These are phyloP conservation scores for Tetragnatha versicolor DNA, from an alignment of 1,140 invertebrate species.

Conservation along the genomic window DNA sequence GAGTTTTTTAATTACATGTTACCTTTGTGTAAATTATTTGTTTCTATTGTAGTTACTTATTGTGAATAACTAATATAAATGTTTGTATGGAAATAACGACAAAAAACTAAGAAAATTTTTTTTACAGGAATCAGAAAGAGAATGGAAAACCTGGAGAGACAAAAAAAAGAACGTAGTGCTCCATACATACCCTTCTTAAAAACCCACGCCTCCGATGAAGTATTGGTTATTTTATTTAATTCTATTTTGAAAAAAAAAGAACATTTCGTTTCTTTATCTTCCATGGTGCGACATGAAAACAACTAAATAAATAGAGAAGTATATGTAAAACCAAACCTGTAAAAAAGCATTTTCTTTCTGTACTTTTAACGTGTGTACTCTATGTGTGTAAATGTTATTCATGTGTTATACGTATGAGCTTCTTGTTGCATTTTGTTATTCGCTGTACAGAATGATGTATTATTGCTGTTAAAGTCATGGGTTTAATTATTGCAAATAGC, in stretches of 20 bases:
- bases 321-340: conserved; percentile 15
- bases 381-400: conserved; percentile 21
- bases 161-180: background rate
- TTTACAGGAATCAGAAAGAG: background rate
- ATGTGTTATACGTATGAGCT: conserved; percentile 30
- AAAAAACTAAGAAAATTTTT: too few species aligned
- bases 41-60: too few species aligned
- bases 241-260: background rate
- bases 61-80: too few species aligned
- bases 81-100: too few species aligned
- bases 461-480: conserved; percentile 21
- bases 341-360: conserved; percentile 37
- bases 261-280: background rate
- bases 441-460: conserved; percentile 33
- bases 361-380: conserved; percentile 42
- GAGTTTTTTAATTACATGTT: too few species aligned
- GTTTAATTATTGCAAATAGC: background rate
- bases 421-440: conserved; percentile 27
- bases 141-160: background rate
- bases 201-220: conserved; percentile 4
- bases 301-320: conserved; percentile 28
- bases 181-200: background rate
- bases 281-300: conserved; percentile 17
- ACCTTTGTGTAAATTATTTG: too few species aligned
- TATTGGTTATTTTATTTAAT: conserved; percentile 31